Conservation (phyloP, 2,113 vertebrate genomes). For the Triplophysa tibetana region DNA sequence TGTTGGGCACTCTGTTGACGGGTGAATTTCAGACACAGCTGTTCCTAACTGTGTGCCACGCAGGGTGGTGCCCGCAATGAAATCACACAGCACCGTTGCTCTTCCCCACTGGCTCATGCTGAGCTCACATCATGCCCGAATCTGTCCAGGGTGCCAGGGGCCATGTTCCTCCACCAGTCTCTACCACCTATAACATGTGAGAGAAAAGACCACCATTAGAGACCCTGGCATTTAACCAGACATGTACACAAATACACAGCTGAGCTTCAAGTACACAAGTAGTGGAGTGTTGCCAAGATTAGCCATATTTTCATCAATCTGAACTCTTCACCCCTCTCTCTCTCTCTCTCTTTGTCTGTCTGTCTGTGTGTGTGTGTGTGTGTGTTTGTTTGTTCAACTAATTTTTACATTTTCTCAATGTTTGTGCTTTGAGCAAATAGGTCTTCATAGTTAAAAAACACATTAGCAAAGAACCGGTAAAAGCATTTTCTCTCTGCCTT, state of each 20-base stretch:
- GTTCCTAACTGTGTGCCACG: conserved; percentile 33
- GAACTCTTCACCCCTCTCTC: conserved; percentile 9
- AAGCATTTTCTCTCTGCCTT: conserved; percentile 15
- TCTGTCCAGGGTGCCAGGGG: conserved; percentile 55
- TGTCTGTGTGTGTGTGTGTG: neutral
- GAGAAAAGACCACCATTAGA: conserved; percentile 54
- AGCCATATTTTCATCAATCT: conserved; percentile 1
- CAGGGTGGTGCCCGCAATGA: conserved; percentile 39
- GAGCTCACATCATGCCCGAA: conserved; percentile 46
- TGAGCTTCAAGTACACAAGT: conserved; percentile 3
- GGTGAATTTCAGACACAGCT: conserved; percentile 40
- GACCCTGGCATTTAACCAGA: conserved; percentile 64
- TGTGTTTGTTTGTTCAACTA: neutral
- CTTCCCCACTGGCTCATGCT: conserved; percentile 21
- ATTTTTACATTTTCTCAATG: conserved; percentile 8
- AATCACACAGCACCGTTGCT: conserved; percentile 34
- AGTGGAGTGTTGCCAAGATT: conserved; percentile 4
- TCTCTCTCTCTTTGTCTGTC: neutral
- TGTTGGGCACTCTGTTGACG: conserved; percentile 36
- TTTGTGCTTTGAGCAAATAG: neutral
- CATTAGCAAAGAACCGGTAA: conserved; percentile 33
- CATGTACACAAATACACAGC: conserved; percentile 53
- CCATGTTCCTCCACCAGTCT: conserved; percentile 51
- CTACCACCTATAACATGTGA: conserved; percentile 67
- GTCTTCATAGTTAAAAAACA: conserved; percentile 15